Base-by-base conservation (phyloP, 2,797 vertebrate species). In the Xenops minutus region DNA sequence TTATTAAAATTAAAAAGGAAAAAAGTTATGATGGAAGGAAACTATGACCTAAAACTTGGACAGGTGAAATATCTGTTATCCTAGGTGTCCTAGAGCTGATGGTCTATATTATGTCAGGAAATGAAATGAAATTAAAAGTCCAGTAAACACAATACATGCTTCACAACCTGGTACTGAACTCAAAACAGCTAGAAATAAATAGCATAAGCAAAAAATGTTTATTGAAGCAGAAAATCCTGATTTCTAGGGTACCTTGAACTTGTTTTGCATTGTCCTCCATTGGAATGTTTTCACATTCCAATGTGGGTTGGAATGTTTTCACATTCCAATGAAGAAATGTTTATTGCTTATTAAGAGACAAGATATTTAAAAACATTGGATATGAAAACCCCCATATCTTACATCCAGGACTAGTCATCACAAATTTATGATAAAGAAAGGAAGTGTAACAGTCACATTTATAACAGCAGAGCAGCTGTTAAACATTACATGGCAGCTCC, bases 81-180 rank as follows among this genome's bases (percentile, higher is more conserved):
- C 27, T 41, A 46, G 8, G 17, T 64, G n/a, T 79, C 32, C 52
- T 27, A 18, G 37, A 89, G 64, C 36, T 92, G 73, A 82, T 30
- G n/a, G 12, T 48, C 69, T 89, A 16, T 72, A 58, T 59, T 61
- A 26, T 55, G 43, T 59, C n/a, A 83, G 23, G 62, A 83, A 92
- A 92, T 14, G 1, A 49, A 84, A 54, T 80, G 13, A 68, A 69
- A 59, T 75, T 80, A 48, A 88, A 89, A 37, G 13, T 32, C 20
- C 29, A 37, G 49, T 73, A 89, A 96, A 69, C 9, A 92, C 26
- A 96, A 74, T 36, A 78, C 4, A 26, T 94, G 76, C 97, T 51
- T 97, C 95, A 96, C 29, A 92, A 96, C 89, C 95, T 95, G 61
- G 22, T 68, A 85, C 59, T 37, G 43, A 91, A 74, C 15, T 93